phyloP scores from a whole-genome alignment of 2,888 invertebrate genomes.

The Polydrusus tereticollis region DNA sequence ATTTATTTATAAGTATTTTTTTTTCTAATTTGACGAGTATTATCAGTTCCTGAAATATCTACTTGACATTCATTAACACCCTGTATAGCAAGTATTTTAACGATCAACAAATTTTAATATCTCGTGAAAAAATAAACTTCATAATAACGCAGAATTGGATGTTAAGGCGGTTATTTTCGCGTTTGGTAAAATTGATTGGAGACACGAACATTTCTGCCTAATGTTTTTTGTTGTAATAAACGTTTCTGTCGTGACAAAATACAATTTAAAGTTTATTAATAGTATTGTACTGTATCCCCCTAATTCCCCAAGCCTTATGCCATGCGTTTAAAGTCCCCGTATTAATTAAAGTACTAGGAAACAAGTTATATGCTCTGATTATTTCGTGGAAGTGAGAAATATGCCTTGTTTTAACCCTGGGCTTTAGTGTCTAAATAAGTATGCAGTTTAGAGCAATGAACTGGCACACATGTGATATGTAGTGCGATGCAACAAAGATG shows the following conservation, averaged over 20 bases:
- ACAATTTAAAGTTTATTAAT: not conserved
- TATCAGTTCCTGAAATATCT: no score
- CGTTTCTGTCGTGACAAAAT: not conserved
- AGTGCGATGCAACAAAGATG: constrained; percentile 2
- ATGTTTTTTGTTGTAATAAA: not conserved
- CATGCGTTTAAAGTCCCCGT: not conserved
- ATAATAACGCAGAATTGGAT: constrained; percentile 8
- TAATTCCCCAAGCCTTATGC: not conserved
- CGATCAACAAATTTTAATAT: not conserved
- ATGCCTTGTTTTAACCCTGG: constrained; percentile 17
- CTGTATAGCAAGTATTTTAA: not conserved
- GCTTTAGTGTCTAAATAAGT: constrained; percentile 26
- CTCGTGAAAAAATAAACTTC: constrained; percentile 6
- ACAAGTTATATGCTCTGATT: constrained; percentile 29
- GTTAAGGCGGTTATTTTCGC: constrained; percentile 2
- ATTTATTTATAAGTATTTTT: no score
- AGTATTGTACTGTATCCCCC: not conserved
- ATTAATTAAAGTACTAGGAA: constrained; percentile 4
- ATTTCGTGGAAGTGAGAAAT: constrained; percentile 25
- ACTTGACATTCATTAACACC: no score
- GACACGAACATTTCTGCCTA: not conserved
- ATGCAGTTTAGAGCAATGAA: constrained; percentile 35
- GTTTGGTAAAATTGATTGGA: not conserved
- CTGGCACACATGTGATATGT: constrained; percentile 10
- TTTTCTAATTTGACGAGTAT: not conserved